These are phyloP conservation scores for Drosophila glabriapex DNA, from an alignment of 2,888 invertebrate species.

Conservation along the genomic window DNA sequence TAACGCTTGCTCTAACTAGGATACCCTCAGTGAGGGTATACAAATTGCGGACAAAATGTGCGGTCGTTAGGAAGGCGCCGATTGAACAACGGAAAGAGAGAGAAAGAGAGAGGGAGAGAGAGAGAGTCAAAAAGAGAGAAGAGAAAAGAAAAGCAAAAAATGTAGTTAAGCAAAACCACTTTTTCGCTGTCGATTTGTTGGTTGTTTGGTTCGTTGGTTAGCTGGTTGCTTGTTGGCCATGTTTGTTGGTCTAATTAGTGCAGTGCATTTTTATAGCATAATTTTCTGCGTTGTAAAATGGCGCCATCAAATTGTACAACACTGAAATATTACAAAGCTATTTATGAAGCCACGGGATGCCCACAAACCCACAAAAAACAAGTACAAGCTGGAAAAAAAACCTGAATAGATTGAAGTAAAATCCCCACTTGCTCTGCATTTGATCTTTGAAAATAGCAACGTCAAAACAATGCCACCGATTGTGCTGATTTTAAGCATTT, in stretches of 20 bases:
- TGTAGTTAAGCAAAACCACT: conserved; percentile 46
- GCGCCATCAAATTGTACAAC: conserved; percentile 69
- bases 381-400: conserved; percentile 4
- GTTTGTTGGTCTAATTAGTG: conserved; percentile 79
- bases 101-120: background rate
- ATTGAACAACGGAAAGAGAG: conserved; percentile 20
- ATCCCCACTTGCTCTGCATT: conserved; percentile 5
- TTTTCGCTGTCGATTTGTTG: conserved; percentile 39
- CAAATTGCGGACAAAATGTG: conserved; percentile 19
- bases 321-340: conserved; percentile 76
- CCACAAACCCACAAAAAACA: conserved; percentile 21
- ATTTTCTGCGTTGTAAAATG: conserved; percentile 75
- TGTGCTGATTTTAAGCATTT: background rate
- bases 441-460: conserved; percentile 1
- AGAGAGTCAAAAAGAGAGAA: background rate
- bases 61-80: conserved; percentile 45
- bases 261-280: conserved; percentile 79
- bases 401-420: conserved; percentile 12
- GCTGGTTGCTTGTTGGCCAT: conserved; percentile 45
- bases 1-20: background rate
- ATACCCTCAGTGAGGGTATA: conserved; percentile 17
- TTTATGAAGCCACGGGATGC: conserved; percentile 66
- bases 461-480: conserved; percentile 11
- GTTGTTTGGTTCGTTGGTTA: conserved; percentile 18
- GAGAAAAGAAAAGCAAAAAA: background rate